Percentiles rank a stretch among this genome's conserved stretches.
Evolutionary conservation across 2,888 invertebrate genomes (phyloP).

Genomic region (Drosophila affinis): DNA sequence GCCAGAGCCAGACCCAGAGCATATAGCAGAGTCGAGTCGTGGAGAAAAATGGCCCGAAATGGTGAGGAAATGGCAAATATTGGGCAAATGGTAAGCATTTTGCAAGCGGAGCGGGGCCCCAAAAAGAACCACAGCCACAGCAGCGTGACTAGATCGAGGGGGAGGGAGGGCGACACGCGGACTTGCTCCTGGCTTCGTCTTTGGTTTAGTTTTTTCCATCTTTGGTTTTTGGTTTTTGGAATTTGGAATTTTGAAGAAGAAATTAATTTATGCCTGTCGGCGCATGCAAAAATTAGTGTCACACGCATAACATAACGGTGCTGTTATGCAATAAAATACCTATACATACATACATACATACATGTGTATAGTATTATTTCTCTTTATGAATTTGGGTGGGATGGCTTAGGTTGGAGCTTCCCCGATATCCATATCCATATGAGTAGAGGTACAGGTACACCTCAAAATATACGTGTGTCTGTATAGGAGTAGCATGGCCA

Average conservation of each 20-base stretch:
- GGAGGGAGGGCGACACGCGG: conserved; percentile 2
- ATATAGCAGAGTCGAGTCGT: background rate
- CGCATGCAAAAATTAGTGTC: conserved; percentile 74
- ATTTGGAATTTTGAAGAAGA: conserved; percentile 37
- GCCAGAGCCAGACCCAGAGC: background rate
- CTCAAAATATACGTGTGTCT: conserved; percentile 7
- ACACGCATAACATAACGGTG: conserved; percentile 76
- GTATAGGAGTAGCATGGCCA: conserved; percentile 34
- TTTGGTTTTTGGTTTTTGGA: conserved; percentile 1
- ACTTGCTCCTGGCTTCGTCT: conserved; percentile 16
- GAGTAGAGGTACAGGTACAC: conserved; percentile 34
- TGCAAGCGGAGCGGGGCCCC: conserved; percentile 54
- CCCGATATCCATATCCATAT: conserved; percentile 32
- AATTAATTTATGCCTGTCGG: conserved; percentile 64
- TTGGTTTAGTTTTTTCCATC: background rate
- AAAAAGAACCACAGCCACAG: conserved; percentile 63
- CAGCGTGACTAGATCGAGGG: conserved; percentile 59
- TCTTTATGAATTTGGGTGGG: conserved; percentile 44
- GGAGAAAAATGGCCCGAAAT: conserved; percentile 51
- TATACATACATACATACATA: background rate
- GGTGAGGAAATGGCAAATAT: conserved; percentile 78
- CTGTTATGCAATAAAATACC: conserved; percentile 55
- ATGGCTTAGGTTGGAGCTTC: conserved; percentile 34
- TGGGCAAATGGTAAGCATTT: conserved; percentile 71
- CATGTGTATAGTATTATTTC: background rate